phyloP scores from a whole-genome alignment of 1,140 invertebrate genomes.

The Brachionus koreanus region DNA sequence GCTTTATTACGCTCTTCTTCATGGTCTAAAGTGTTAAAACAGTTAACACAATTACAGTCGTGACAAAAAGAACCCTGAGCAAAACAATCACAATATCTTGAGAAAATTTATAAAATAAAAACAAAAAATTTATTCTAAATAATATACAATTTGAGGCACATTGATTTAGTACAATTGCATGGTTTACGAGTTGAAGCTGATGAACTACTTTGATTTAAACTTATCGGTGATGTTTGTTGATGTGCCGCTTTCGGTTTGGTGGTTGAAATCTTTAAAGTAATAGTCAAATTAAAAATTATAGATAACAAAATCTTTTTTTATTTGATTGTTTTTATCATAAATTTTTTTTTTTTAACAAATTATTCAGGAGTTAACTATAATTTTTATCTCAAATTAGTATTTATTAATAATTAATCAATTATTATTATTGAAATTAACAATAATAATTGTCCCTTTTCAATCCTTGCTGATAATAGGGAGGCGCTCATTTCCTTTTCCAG shows the following conservation, averaged over 20 bases:
- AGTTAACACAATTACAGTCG: constrained; percentile 95
- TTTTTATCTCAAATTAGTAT: no score
- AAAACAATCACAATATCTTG: constrained; percentile 96
- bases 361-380: no score
- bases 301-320: no score
- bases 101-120: constrained; percentile 42
- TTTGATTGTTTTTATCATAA: no score
- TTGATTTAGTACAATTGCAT: constrained; percentile 98
- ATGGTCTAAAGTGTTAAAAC: constrained; percentile 91
- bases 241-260: background rate
- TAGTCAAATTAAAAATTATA: no score
- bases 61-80: constrained; percentile 98
- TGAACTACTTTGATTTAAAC: background rate
- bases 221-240: constrained; percentile 12
- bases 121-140: background rate
- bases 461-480: no score
- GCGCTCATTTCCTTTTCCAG: no score
- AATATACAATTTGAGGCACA: constrained; percentile 88
- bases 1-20: constrained; percentile 90
- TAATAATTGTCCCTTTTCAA: no score
- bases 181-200: constrained; percentile 52
- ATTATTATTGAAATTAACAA: no score
- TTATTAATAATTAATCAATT: no score
- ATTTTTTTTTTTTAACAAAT: no score
- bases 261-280: background rate